A percentile compares a stretch with the other conserved stretches of the same genome.
These are phyloP conservation scores for Syngnathus floridae DNA, from an alignment of 2,113 vertebrate species.

Conservation along the genomic window DNA sequence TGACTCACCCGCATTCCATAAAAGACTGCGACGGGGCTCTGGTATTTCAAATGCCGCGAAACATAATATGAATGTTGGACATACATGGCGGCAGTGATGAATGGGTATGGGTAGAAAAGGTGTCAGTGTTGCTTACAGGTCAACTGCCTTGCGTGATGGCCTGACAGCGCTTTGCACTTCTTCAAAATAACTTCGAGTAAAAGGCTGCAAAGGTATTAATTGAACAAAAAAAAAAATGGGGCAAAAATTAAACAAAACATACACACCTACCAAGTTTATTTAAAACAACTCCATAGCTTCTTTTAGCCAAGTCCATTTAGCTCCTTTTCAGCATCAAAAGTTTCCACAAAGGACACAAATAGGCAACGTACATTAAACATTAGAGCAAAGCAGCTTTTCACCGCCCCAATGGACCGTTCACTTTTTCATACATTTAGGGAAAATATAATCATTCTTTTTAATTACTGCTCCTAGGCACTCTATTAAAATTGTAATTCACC, in stretches of 20 bases:
- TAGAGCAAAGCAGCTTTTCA: slow-evolving; percentile 32
- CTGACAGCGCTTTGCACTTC: slow-evolving; percentile 30
- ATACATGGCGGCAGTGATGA: slow-evolving; percentile 85
- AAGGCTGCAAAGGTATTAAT: too few species aligned
- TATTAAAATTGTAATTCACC: slow-evolving; percentile 86
- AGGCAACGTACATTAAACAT: slow-evolving; percentile 12
- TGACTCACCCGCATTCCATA: slow-evolving; percentile 82
- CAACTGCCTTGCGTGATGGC: slow-evolving; percentile 22
- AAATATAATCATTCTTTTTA: slow-evolving; percentile 88
- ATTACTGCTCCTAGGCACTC: slow-evolving; percentile 77
- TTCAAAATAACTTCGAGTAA: not conserved
- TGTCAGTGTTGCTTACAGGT: slow-evolving; percentile 61
- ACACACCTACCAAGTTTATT: too few species aligned
- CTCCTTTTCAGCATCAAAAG: slow-evolving; percentile 12
- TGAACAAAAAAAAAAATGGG: too few species aligned
- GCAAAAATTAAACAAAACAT: too few species aligned
- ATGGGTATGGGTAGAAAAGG: slow-evolving; percentile 71
- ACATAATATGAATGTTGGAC: slow-evolving; percentile 76
- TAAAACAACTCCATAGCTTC: too few species aligned
- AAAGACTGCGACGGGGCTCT: slow-evolving; percentile 84
- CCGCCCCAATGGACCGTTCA: slow-evolving; percentile 38
- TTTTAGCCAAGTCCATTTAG: too few species aligned
- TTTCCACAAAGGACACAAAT: slow-evolving; percentile 26
- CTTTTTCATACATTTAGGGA: slow-evolving; percentile 64
- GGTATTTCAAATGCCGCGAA: slow-evolving; percentile 89